Evolutionary conservation across 1,140 invertebrate genomes (phyloP), one percentile per base, ranked within the genome.

Genomic region (Cotesia glomerata): DNA sequence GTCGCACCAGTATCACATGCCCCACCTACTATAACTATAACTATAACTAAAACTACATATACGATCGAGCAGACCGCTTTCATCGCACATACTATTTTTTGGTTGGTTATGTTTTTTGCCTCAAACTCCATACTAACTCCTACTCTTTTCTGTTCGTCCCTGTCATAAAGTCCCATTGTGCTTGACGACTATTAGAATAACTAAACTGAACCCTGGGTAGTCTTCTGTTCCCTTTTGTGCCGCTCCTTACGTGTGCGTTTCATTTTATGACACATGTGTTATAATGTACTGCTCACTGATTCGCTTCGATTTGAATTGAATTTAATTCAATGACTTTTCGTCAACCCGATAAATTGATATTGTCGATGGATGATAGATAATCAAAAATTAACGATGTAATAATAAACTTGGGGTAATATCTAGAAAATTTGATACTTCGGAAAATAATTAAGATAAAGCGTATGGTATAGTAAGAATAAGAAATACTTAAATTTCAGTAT

Each of bases 111-210:
- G 11, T 36, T 69, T 68, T 45, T 69, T 39, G n/a, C 39, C 35
- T 69, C 26, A 26, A 26, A 45, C 39, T 45, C 5, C 5, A 0
- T n/a, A 13, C 52, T 54, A 56, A 56, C 59, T 64, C 51, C 36
- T 67, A 62, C 61, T 71, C 45, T 45, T 64, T 39, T 51, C 64
- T 35, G n/a, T 18, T 58, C 75, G 76, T 76, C 75, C 77, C 77
- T 79, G 76, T 80, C 78, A 76, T 73, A 72, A 49, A 58, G 54
- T 13, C 45, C 61, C 13, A 65, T 71, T 71, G 69, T 71, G 18
- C 58, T 66, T 54, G 65, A 39, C 75, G 76, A 77, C 80, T 80
- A 81, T 80, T 81, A 79, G 80, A 80, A 77, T 80, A 80, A 79
- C 26, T 26, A 26, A 26, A 26, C 26, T 26, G 26, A 26, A 26